Evolutionary conservation across 1,140 invertebrate genomes (phyloP).

Genomic region (Zophobas morio): DNA sequence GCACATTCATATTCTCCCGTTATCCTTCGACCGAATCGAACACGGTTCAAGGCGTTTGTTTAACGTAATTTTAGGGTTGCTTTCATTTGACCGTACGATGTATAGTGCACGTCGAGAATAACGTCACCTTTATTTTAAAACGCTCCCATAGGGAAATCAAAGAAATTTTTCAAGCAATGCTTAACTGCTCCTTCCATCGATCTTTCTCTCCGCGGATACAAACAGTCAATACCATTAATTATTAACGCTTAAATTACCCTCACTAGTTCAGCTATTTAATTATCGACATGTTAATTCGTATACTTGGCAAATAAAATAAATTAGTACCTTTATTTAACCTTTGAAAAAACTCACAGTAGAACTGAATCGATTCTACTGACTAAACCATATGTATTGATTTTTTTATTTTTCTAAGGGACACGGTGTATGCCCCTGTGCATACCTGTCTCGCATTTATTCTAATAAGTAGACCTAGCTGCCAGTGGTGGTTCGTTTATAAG

Average conservation of each 20-base stretch:
- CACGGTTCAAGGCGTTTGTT: not conserved
- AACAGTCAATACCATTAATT: too few relatives aligned
- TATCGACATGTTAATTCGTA: too few relatives aligned
- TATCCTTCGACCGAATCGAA: not conserved
- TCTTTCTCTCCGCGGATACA: not conserved
- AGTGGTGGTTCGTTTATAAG: slow-evolving; percentile 10
- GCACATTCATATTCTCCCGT: not conserved
- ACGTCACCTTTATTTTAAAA: slow-evolving; percentile 38
- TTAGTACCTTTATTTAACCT: too few relatives aligned
- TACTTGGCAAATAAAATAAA: not conserved
- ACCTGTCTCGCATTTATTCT: slow-evolving; percentile 7
- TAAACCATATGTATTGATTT: slow-evolving; percentile 25
- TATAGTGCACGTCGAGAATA: slow-evolving; percentile 12
- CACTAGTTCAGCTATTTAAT: too few relatives aligned
- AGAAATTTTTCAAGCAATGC: slow-evolving; percentile 19
- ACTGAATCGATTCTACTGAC: slow-evolving; percentile 3
- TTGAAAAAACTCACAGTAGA: too few relatives aligned
- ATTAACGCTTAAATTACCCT: too few relatives aligned
- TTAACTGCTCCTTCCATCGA: not conserved
- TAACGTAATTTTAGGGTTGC: slow-evolving; percentile 6
- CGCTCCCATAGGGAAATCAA: slow-evolving; percentile 32
- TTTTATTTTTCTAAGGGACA: slow-evolving; percentile 24
- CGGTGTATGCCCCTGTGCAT: slow-evolving; percentile 7
- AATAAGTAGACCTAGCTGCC: slow-evolving; percentile 17
- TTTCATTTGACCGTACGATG: not conserved